Percentiles rank a stretch among this genome's conserved stretches.
Conservation (phyloP, 2,888 invertebrate genomes). For the Dascillus cervinus region DNA sequence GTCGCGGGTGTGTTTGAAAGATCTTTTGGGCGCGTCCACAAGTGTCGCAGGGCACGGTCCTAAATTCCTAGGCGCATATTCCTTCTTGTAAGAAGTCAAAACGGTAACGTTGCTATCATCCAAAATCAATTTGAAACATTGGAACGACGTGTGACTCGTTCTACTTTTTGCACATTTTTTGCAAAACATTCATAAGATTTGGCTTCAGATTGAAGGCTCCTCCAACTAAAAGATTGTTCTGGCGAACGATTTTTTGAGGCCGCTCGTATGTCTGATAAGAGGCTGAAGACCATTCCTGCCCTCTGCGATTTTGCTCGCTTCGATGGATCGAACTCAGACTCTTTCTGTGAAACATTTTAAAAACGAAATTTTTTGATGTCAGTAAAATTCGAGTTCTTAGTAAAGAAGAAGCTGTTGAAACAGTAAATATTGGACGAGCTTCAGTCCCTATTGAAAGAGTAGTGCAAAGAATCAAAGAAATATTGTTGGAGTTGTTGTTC, state of each 20-base stretch:
- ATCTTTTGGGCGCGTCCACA: constrained; percentile 65
- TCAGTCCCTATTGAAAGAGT: too few relatives aligned
- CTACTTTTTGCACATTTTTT: constrained; percentile 47
- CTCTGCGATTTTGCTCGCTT: constrained; percentile 50
- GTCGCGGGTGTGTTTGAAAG: constrained; percentile 77
- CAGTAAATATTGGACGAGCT: too few relatives aligned
- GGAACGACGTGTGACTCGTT: constrained; percentile 53
- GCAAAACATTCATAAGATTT: constrained; percentile 63
- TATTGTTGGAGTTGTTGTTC: too few relatives aligned
- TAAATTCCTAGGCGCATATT: constrained; percentile 61
- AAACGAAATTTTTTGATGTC: too few relatives aligned
- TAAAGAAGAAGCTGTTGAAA: too few relatives aligned
- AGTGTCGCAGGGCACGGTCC: constrained; percentile 77
- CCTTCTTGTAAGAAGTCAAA: constrained; percentile 67
- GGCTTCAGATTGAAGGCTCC: constrained; percentile 64
- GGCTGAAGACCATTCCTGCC: constrained; percentile 45
- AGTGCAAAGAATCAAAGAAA: too few relatives aligned
- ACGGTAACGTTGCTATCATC: constrained; percentile 56
- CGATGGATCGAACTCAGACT: constrained; percentile 75
- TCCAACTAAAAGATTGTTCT: constrained; percentile 64
- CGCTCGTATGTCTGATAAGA: constrained; percentile 48
- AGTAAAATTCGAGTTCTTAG: too few relatives aligned
- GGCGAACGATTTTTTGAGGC: constrained; percentile 52
- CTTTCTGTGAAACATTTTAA: too few relatives aligned
- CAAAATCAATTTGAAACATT: constrained; percentile 68